Conservation (phyloP, 2,797 vertebrate species). For the Amblyopsis hoosieri region DNA sequence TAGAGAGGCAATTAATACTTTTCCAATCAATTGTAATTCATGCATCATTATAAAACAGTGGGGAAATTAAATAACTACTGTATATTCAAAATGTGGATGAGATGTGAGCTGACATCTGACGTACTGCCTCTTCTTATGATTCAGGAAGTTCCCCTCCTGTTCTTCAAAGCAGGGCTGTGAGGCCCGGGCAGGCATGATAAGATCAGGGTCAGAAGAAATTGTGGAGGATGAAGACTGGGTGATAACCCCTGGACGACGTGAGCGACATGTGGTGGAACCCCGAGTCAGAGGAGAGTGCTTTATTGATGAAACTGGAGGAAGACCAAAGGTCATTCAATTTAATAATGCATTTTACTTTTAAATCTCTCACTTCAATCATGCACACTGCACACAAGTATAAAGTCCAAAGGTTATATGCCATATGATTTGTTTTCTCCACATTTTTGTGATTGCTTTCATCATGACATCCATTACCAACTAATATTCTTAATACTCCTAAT, state of each 20-base stretch:
- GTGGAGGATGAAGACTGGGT: constrained; percentile 75
- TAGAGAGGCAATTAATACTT: neutral
- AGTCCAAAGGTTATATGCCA: no score
- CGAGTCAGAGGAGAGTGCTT: constrained; percentile 82
- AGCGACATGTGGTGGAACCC: constrained; percentile 85
- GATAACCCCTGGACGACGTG: constrained; percentile 81
- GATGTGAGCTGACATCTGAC: constrained; percentile 30
- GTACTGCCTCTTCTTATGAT: constrained; percentile 90
- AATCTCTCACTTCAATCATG: no score
- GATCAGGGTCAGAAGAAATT: constrained; percentile 89
- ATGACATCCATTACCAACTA: neutral
- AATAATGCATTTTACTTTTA: no score
- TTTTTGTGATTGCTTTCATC: neutral
- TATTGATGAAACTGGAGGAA: constrained; percentile 73
- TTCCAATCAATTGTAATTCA: neutral
- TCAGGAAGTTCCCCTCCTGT: constrained; percentile 86
- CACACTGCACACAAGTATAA: no score
- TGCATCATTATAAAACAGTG: neutral
- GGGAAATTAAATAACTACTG: neutral
- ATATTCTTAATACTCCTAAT: no score
- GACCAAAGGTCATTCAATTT: constrained; percentile 19
- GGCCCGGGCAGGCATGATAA: constrained; percentile 88
- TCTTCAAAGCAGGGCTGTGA: constrained; percentile 86
- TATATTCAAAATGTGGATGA: constrained; percentile 1
- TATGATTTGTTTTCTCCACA: no score